Evolutionary conservation across 2,797 vertebrate species (phyloP), one percentile per base, ranked within the genome.

Genomic region (Hafferia zeledoni): DNA sequence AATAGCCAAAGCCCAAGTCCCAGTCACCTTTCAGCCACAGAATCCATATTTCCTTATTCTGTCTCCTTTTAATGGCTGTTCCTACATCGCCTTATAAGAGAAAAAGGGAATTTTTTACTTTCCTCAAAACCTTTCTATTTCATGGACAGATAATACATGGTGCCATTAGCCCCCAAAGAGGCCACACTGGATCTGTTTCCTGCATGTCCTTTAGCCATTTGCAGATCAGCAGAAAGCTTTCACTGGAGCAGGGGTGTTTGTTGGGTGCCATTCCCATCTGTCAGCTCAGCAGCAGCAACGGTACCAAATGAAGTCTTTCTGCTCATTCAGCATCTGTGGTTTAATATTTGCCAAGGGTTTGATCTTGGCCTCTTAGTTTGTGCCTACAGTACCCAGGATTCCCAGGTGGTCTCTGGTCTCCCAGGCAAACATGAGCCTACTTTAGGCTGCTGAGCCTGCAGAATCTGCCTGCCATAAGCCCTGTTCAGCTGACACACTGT

Each of bases 291-390:
- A 5, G 60, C 56, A 64, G 43, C 7, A 9, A 43, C 3, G 4
- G 49, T 33, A 55, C 43, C 24, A 4, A 79, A 69, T 22, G 9
- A 75, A 94, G 25, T 55, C 39, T 75, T 85, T 67, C 72, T 81
- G 61, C 20, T 65, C 55, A 9, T 79, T 90, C 86, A 89, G 65
- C 87, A 83, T 61, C 76, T 80, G 57, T 16, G 31, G 11, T 37
- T 50, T 31, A 65, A 30, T 44, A 30, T 59, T 65, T 81, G 57
- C 83, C 93, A 93, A 50, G 46, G 50, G 76, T 78, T 95, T 86
- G 76, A 55, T 71, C 46, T 37, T 35, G 52, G 31, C 70, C 67
- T 61, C 71, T 39, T 41, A 27, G 19, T 71, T 88, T 65, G n/a
- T 80, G 57, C 53, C 87, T 68, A 1, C 37, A 55, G 49, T 43